Base-by-base conservation (phyloP, 2,888 invertebrate genomes). In the Laspeyria flexula region DNA sequence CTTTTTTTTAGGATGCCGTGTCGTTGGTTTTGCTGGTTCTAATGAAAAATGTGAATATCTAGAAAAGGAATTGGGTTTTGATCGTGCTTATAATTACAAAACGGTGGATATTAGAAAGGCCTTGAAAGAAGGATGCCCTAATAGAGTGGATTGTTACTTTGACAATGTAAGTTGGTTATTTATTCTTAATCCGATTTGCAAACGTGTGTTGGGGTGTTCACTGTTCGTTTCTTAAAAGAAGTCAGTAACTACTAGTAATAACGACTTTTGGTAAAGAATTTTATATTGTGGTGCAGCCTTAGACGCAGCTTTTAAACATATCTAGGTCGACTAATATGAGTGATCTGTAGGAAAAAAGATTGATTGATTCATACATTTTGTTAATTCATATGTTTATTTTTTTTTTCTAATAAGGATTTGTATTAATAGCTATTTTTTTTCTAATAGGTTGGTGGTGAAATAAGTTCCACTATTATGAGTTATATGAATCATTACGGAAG, bases 81-180 rank as follows among this genome's bases (percentile, higher is more conserved):
- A 96, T 79, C 85, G 90, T 52, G 95, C 94, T 7, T 95, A 94
- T 68, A 96, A 96, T 82, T 96, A 96, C 78, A 96, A 96, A 82
- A 95, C 93, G 6, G 87, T 82, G 16, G 77, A 95, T 69, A 77
- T 95, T 30, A 86, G 84, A 48, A 77, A 88, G 37, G 94, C 94
- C 13, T 83, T 96, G 31, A 93, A 91, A 67, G 93, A 95, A 77
- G 91, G 89, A 30, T 95, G 95, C 9, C 95, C 96, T 0, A 86
- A 95, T 30, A 95, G 95, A 34, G 87, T 96, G 0, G 96, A 96
- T 73, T 95, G 96, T 70, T 96, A 95, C 75, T 96, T 96, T 81
- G 96, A 96, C 77, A 96, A 96, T 78, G 96, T 96, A 85, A 80
- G 93, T 43, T 0, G n/a, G n/a, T n/a, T n/a, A n/a, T n/a, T n/a